These are phyloP conservation scores for Progne subis DNA, from an alignment of 2,113 vertebrate species.

Conservation along the genomic window DNA sequence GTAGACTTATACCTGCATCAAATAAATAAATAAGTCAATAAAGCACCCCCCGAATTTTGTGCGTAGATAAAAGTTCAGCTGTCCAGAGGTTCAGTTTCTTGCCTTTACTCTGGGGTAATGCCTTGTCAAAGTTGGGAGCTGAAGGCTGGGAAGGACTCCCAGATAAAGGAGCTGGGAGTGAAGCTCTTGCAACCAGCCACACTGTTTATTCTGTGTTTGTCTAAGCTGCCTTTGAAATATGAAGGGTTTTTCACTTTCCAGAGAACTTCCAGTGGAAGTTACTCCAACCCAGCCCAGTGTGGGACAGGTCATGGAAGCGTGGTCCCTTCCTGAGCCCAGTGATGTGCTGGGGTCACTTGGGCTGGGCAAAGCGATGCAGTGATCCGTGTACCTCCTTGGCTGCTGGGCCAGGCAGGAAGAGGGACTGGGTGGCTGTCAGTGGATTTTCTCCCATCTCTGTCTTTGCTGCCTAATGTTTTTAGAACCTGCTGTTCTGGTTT, in stretches of 20 bases:
- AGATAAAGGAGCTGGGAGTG: background rate
- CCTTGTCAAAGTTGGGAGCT: background rate
- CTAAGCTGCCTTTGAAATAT: background rate
- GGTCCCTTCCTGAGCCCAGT: background rate
- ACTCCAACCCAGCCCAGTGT: fast-evolving
- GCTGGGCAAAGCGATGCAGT: fast-evolving
- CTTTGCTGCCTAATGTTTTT: background rate
- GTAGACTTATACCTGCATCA: background rate
- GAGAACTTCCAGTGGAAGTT: background rate
- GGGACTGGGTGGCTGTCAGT: too few species aligned
- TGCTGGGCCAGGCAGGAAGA: background rate
- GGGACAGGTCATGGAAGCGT: fast-evolving
- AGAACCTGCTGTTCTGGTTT: background rate
- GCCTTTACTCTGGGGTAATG: background rate
- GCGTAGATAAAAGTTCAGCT: background rate
- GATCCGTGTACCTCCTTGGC: fast-evolving
- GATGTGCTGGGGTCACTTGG: fast-evolving
- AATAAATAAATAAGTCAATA: background rate
- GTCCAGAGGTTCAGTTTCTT: background rate
- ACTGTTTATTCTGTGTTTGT: background rate
- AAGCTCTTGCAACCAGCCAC: background rate
- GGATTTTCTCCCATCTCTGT: background rate
- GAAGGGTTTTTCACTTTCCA: background rate
- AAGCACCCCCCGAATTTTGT: background rate
- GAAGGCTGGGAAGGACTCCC: background rate